phyloP scores from a whole-genome alignment of 2,113 vertebrate species.

The Puma concolor region DNA sequence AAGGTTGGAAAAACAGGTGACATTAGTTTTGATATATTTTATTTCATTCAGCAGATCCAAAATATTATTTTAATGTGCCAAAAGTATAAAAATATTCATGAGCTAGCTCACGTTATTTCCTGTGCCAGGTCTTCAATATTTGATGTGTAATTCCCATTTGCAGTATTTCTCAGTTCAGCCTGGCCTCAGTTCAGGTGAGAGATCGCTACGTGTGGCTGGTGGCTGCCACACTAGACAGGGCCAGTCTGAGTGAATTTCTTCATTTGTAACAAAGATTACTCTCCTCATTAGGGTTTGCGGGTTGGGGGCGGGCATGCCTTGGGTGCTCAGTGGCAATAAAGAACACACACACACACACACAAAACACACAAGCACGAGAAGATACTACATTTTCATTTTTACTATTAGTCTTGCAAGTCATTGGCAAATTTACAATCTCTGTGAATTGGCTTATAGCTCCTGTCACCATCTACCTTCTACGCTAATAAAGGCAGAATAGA shows the following conservation, averaged over 20 bases:
- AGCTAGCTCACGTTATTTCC: background rate
- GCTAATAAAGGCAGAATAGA: conserved; percentile 86
- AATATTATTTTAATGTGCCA: background rate
- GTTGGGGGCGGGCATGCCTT: background rate
- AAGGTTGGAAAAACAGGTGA: background rate
- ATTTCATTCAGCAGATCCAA: background rate
- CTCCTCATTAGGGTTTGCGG: background rate
- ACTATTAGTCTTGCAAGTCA: conserved; percentile 37
- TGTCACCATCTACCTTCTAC: conserved; percentile 85
- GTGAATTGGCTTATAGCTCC: conserved; percentile 84
- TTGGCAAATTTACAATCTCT: conserved; percentile 84
- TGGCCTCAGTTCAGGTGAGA: background rate
- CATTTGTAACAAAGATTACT: background rate
- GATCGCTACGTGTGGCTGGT: background rate
- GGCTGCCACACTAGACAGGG: background rate
- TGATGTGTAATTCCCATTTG: background rate
- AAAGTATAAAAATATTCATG: conserved; percentile 14
- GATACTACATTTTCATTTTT: conserved; percentile 48
- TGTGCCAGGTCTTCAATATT: background rate
- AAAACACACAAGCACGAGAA: background rate
- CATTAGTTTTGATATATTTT: background rate
- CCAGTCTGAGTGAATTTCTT: background rate
- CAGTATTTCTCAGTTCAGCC: background rate
- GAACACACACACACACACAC: background rate
- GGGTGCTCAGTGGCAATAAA: background rate